These are phyloP conservation scores for Pygmarrhopalites habei DNA, from an alignment of 1,140 invertebrate species.

Conservation along the genomic window DNA sequence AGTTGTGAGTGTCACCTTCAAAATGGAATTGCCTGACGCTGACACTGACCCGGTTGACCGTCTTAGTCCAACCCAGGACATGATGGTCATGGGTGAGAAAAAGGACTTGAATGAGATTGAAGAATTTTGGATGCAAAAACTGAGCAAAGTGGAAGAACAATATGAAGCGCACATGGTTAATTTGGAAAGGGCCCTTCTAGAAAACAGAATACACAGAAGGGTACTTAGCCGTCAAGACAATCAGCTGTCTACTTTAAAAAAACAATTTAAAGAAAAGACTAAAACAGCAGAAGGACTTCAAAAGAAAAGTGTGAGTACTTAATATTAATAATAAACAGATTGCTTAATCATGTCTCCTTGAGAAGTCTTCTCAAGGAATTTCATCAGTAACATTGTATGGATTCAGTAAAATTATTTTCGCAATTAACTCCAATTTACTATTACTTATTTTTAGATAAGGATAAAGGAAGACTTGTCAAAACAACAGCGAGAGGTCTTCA, in stretches of 20 bases:
- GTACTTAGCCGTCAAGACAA: constrained; percentile 13
- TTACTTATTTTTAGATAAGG: no score
- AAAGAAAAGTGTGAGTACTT: constrained; percentile 11
- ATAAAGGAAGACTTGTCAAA: no score
- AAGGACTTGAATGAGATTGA: constrained; percentile 28
- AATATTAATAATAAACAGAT: no score
- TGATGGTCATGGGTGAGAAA: constrained; percentile 28
- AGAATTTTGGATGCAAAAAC: constrained; percentile 37
- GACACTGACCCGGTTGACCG: not conserved
- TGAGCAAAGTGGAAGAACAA: constrained; percentile 22
- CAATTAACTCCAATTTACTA: no score
- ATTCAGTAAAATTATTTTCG: not conserved
- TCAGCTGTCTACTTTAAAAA: constrained; percentile 13
- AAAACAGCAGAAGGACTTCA: constrained; percentile 6
- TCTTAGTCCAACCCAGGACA: not conserved
- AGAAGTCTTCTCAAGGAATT: constrained; percentile 3
- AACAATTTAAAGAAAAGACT: constrained; percentile 6
- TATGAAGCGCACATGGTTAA: constrained; percentile 30
- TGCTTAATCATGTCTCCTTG: no score
- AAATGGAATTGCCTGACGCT: not conserved
- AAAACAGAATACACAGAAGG: constrained; percentile 9
- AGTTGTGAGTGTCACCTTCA: no score
- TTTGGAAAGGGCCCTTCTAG: constrained; percentile 22
- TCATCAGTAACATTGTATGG: not conserved
- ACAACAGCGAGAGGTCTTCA: no score